Percentiles rank a stretch among this genome's conserved stretches.
Evolutionary conservation across 2,797 vertebrate genomes (phyloP).

Genomic region (Micromesistius poutassou): DNA sequence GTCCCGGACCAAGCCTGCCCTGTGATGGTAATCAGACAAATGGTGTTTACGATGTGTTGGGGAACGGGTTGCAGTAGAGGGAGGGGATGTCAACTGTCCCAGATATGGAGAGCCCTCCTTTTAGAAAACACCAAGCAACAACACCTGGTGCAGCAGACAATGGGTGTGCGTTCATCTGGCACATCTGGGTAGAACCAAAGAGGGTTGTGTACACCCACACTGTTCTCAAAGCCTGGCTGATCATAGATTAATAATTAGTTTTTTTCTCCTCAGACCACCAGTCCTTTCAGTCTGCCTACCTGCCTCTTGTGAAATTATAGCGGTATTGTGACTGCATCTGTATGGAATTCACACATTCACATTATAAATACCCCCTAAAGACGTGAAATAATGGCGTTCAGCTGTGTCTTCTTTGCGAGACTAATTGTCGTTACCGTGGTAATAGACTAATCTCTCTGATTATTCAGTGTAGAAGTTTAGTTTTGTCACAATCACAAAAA

Average conservation of each 20-base stretch:
- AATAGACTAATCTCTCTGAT: conserved; percentile 14
- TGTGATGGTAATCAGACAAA: not conserved
- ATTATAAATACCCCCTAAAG: conserved; percentile 19
- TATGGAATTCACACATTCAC: not conserved
- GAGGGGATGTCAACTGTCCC: not conserved
- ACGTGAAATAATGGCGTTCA: conserved; percentile 41
- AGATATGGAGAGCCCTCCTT: not conserved
- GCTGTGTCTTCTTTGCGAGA: conserved; percentile 31
- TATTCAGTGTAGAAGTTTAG: conserved; percentile 12
- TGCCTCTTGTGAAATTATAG: not conserved
- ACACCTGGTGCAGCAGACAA: not conserved
- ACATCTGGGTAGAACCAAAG: not conserved
- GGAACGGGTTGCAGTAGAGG: not conserved
- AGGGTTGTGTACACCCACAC: not conserved
- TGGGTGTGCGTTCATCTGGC: not conserved
- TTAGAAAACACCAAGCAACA: not conserved
- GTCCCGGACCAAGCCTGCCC: not conserved
- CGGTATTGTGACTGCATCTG: not conserved
- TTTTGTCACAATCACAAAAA: conserved; percentile 9
- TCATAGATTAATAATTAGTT: not conserved
- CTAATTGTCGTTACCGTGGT: conserved; percentile 25
- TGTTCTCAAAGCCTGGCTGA: conserved; percentile 1
- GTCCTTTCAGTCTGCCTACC: not conserved
- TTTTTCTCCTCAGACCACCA: not conserved
- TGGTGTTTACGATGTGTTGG: not conserved